These are phyloP conservation scores for Stichopus chloronotus DNA, from an alignment of 35 echinoderm and acorn worm genomes.

Conservation along the genomic window DNA sequence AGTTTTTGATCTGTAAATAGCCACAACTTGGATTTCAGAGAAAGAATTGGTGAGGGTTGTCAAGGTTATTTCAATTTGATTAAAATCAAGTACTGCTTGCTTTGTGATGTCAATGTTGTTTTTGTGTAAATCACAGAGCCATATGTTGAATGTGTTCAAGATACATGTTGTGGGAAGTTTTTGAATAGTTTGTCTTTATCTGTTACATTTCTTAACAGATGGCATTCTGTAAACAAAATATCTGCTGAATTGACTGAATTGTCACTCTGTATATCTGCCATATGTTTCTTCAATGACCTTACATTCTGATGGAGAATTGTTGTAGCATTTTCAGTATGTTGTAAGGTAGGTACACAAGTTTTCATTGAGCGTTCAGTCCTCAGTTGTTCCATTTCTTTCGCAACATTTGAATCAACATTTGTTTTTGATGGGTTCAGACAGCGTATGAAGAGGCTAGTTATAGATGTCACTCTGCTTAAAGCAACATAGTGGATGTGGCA, in stretches of 20 bases:
- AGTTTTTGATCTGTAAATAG: background rate
- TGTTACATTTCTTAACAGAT: background rate
- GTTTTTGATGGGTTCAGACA: slow-evolving; percentile 17
- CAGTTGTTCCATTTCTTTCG: slow-evolving; percentile 40
- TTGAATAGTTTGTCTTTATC: background rate
- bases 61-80: slow-evolving; percentile 28
- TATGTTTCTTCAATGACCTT: slow-evolving; percentile 7
- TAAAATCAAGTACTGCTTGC: background rate
- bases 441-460: background rate
- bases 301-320: slow-evolving; percentile 19
- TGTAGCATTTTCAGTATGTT: background rate
- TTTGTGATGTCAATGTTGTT: background rate
- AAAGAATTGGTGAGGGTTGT: too few relatives aligned
- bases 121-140: slow-evolving; percentile 44
- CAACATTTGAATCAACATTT: background rate
- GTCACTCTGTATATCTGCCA: background rate
- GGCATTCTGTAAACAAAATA: slow-evolving; percentile 33
- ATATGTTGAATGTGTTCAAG: slow-evolving; percentile 24
- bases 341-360: background rate
- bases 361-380: background rate
- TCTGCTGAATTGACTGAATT: slow-evolving; percentile 9
- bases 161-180: background rate
- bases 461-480: slow-evolving; percentile 47
- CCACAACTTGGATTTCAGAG: background rate
- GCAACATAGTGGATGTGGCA: slow-evolving; percentile 38